phyloP scores from a whole-genome alignment of 2,113 vertebrate species.

The Alligator mississippiensis region DNA sequence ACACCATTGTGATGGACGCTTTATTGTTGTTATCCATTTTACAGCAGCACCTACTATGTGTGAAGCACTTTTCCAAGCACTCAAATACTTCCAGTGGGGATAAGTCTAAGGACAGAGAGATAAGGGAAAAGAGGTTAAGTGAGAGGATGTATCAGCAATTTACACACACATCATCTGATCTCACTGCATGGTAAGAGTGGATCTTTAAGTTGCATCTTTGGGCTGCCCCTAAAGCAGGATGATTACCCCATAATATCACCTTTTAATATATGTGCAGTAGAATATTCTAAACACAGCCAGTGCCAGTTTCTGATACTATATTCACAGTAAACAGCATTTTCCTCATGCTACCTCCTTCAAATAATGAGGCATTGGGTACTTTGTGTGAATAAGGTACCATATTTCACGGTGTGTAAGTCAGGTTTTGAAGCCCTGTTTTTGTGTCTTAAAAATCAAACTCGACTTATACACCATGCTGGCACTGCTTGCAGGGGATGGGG shows the following conservation, averaged over 20 bases:
- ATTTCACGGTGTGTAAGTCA: no score
- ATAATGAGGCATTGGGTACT: no score
- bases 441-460: no score
- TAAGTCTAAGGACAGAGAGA: neutral
- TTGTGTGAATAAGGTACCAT: no score
- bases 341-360: neutral
- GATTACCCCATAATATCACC: neutral
- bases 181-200: slow-evolving; percentile 6
- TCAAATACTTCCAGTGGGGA: neutral
- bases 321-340: slow-evolving; percentile 45
- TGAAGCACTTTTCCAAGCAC: neutral
- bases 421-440: no score
- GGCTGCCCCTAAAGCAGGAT: slow-evolving; percentile 30
- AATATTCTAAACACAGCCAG: slow-evolving; percentile 56
- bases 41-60: neutral
- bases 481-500: no score
- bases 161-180: neutral
- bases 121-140: neutral
- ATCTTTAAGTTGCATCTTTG: slow-evolving; percentile 33
- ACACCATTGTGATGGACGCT: neutral
- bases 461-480: no score
- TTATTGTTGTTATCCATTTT: neutral
- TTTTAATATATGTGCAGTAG: slow-evolving; percentile 5
- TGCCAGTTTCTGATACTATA: slow-evolving; percentile 18
- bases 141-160: neutral